These are phyloP conservation scores for Portunus trituberculatus DNA, from an alignment of 1,140 invertebrate species.

Conservation along the genomic window DNA sequence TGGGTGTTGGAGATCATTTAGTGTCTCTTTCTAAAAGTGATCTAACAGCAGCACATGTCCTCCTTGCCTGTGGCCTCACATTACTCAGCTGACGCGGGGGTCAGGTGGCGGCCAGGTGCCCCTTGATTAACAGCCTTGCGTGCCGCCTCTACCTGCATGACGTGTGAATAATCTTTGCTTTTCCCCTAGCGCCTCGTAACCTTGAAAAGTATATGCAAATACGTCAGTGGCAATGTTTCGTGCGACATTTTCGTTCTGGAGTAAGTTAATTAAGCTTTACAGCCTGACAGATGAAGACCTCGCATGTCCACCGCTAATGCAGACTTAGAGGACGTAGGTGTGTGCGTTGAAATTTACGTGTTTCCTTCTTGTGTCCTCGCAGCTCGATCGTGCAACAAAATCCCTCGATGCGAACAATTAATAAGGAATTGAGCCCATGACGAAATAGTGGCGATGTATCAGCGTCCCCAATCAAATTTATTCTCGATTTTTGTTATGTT, in stretches of 20 bases:
- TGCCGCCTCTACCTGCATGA: not conserved
- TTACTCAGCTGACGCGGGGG: not conserved
- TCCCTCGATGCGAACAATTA: no score
- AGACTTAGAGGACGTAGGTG: not conserved
- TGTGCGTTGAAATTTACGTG: no score
- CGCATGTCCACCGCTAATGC: not conserved
- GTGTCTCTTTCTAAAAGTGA: not conserved
- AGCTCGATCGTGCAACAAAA: no score
- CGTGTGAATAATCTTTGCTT: not conserved
- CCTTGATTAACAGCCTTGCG: not conserved
- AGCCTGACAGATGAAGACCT: not conserved
- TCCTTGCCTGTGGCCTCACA: not conserved
- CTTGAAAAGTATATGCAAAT: not conserved
- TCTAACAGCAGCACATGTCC: not conserved
- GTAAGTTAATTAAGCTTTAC: constrained; percentile 14
- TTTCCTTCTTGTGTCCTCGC: no score
- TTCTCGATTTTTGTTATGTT: no score
- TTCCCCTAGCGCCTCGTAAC: not conserved
- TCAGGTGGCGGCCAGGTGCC: not conserved
- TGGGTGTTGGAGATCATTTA: not conserved
- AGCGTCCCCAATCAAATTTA: no score
- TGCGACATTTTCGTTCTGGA: not conserved
- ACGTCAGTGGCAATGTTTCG: not conserved
- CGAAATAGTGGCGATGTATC: no score
- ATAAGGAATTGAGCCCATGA: no score